A percentile compares a stretch with the other conserved stretches of the same genome.
These are phyloP conservation scores for Adelphocoris suturalis DNA, from an alignment of 2,888 invertebrate genomes.

Conservation along the genomic window DNA sequence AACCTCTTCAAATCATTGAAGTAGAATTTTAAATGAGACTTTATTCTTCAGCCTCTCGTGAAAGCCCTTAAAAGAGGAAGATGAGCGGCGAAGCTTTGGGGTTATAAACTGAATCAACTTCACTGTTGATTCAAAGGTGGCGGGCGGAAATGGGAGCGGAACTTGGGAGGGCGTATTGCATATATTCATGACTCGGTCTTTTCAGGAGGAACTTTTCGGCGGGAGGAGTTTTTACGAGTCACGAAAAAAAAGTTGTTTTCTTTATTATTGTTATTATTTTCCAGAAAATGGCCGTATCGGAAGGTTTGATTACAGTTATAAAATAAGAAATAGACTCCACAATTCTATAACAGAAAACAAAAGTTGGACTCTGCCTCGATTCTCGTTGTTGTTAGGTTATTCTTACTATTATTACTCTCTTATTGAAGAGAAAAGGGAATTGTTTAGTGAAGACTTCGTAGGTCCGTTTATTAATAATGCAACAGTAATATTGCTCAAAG, in stretches of 20 bases:
- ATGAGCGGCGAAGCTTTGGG: background rate
- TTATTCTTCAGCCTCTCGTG: slow-evolving; percentile 7
- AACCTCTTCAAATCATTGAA: slow-evolving; percentile 31
- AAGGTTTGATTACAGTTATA: background rate
- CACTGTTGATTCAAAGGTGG: slow-evolving; percentile 61
- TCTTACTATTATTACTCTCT: no score
- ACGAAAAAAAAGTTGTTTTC: background rate
- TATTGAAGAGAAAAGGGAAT: no score
- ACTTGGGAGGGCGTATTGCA: slow-evolving; percentile 35
- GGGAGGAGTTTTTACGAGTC: slow-evolving; percentile 9
- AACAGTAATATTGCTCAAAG: no score
- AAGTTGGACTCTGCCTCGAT: no score
- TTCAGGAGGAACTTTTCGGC: background rate
- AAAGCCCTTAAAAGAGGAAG: slow-evolving; percentile 24
- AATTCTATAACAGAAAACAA: no score
- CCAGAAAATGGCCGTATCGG: background rate
- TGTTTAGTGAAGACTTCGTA: no score
- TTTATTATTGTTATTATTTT: background rate
- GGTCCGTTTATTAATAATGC: no score
- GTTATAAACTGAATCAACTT: slow-evolving; percentile 58
- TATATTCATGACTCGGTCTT: slow-evolving; percentile 60
- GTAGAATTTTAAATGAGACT: slow-evolving; percentile 43
- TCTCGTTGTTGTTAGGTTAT: no score
- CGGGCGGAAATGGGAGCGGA: slow-evolving; percentile 23
- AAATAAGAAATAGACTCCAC: no score